These are phyloP conservation scores for Parthenolecanium corni DNA, from an alignment of 2,888 invertebrate species.

Conservation along the genomic window DNA sequence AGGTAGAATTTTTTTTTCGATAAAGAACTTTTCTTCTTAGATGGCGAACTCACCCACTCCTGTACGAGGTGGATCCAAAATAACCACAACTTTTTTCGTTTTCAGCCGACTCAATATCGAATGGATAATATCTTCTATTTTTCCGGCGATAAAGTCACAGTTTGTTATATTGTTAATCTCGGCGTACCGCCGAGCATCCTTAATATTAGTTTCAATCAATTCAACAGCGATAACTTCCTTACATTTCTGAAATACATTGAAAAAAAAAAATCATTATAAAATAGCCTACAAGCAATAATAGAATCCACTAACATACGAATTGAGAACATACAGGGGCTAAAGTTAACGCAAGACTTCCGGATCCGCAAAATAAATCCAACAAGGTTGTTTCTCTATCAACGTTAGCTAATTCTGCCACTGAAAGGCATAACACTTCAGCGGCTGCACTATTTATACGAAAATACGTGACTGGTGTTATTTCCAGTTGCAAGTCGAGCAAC, in stretches of 20 bases:
- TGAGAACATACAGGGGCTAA: slow-evolving; percentile 38
- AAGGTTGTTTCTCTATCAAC: slow-evolving; percentile 40
- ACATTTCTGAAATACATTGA: slow-evolving; percentile 33
- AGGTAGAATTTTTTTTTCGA: not conserved
- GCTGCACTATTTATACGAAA: slow-evolving; percentile 40
- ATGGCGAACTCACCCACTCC: slow-evolving; percentile 43
- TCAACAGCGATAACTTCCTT: slow-evolving; percentile 47
- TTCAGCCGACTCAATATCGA: slow-evolving; percentile 36
- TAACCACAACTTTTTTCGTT: slow-evolving; percentile 41
- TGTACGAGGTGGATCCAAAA: slow-evolving; percentile 51
- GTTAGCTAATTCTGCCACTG: slow-evolving; percentile 41
- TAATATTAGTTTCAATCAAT: slow-evolving; percentile 44
- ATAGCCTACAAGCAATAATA: not conserved
- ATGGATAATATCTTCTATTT: slow-evolving; percentile 46
- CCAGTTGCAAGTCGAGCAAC: slow-evolving; percentile 32
- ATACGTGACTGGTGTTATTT: slow-evolving; percentile 33
- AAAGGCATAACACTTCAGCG: slow-evolving; percentile 43
- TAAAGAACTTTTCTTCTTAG: not conserved
- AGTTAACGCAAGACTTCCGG: slow-evolving; percentile 46
- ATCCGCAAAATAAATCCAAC: slow-evolving; percentile 54
- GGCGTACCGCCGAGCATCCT: slow-evolving; percentile 48
- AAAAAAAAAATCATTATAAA: not conserved
- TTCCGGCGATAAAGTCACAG: slow-evolving; percentile 45
- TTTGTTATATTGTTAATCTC: slow-evolving; percentile 42
- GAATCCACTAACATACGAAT: no score